These are phyloP conservation scores for Lophius americanus DNA, from an alignment of 2,797 vertebrate species.

Conservation along the genomic window DNA sequence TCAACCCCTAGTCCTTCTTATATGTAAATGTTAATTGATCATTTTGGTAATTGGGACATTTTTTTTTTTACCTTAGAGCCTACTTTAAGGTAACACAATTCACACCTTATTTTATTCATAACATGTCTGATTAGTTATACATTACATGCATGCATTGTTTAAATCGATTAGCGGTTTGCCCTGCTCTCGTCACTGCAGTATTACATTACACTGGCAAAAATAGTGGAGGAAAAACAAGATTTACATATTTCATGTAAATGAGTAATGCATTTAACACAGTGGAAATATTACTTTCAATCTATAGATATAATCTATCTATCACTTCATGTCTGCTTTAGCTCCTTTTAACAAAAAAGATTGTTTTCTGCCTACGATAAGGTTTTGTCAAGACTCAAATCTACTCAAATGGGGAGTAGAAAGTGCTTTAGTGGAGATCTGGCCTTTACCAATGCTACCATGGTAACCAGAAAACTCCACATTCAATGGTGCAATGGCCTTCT, in stretches of 20 bases:
- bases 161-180: not conserved
- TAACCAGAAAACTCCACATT: slow-evolving; percentile 71
- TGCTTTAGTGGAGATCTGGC: slow-evolving; percentile 64
- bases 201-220: not conserved
- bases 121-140: not conserved
- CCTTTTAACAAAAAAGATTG: too few species aligned
- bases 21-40: not conserved
- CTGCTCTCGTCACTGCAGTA: not conserved
- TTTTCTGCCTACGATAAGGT: slow-evolving; percentile 45
- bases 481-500: slow-evolving; percentile 76
- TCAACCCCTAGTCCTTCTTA: not conserved
- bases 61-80: not conserved
- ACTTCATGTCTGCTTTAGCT: too few species aligned
- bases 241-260: slow-evolving; percentile 3
- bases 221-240: not conserved
- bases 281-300: not conserved
- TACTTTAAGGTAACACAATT: not conserved
- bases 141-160: not conserved
- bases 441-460: slow-evolving; percentile 74
- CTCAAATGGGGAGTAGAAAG: slow-evolving; percentile 45
- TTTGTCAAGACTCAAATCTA: slow-evolving; percentile 58
- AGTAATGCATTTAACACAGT: not conserved
- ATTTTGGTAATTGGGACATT: not conserved
- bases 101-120: not conserved
- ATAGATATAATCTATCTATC: not conserved